Evolutionary conservation across 2,797 vertebrate species (phyloP), one percentile per base, ranked within the genome.

Genomic region (Benthosema pterotum): DNA sequence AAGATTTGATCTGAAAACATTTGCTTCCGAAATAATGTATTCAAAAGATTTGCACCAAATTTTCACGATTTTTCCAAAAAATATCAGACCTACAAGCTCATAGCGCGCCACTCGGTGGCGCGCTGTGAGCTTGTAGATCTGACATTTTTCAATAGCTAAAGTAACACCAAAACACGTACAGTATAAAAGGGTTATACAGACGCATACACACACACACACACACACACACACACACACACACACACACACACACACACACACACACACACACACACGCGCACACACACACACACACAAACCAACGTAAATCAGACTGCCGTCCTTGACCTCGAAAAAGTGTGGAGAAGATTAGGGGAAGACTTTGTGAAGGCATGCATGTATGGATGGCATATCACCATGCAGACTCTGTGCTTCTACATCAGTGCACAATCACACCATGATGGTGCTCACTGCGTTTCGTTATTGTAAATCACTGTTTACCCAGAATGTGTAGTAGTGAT

Each of bases 401-500:
- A 61, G 17, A 57, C 51, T 68, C 60, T 59, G 63, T 38, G 69
- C 54, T 45, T 6, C 42, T 77, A 66, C 75, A 83, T 78, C 72
- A 82, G 52, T 57, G 50, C 77, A 43, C 67, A 71, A 82, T 84
- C 72, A 77, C 69, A 76, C 57, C 16, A 18, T 22, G 60, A 18
- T 22, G 60, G 54, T 69, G 64, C 65, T 67, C 60, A 61, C 47
- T 54, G 72, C n/a, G 64, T 65, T 78, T 83, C 9, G 5, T 32
- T 83, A 70, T 75, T 71, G n/a, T n/a, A n/a, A n/a, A n/a, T n/a
- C 48, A 18, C 54, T 75, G 71, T 83, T 87, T 83, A 79, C 56
- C 50, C 18, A 63, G 69, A 75, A 85, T 88, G 88, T 83, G 87
- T 82, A 79, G 86, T 83, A 69, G 86, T 83, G 68, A 82, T 66